Conservation (phyloP, 2,113 vertebrate genomes). For the Oxyura jamaicensis region DNA sequence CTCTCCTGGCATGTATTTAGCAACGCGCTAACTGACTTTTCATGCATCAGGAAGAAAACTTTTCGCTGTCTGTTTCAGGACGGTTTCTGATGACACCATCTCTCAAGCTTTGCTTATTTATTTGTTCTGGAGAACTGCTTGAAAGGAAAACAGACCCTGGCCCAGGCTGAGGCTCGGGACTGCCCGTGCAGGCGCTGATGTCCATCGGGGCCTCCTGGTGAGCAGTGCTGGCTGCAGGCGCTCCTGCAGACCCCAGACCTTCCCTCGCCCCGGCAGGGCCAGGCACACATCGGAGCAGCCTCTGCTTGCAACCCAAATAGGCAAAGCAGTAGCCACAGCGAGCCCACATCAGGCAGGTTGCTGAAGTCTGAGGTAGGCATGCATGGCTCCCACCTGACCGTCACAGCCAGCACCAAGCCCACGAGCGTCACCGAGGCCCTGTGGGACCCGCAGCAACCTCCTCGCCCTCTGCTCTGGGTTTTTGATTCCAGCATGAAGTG, state of each 20-base stretch:
- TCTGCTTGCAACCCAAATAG: not conserved
- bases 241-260: not conserved
- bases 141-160: not conserved
- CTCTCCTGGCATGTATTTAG: constrained; percentile 30
- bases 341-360: not conserved
- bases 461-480: not conserved
- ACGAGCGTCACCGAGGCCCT: rapidly evolving
- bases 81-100: not conserved
- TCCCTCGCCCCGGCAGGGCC: rapidly evolving
- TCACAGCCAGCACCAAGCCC: not conserved
- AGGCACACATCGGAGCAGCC: not conserved
- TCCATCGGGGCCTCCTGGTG: not conserved
- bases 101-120: not conserved
- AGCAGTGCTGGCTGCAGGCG: rapidly evolving
- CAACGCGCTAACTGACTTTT: constrained; percentile 1
- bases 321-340: constrained; percentile 24
- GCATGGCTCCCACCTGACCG: constrained; percentile 23
- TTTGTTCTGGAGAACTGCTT: not conserved
- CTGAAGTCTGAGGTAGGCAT: not conserved
- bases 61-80: not conserved
- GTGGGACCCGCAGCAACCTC: not conserved
- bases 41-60: constrained; percentile 6
- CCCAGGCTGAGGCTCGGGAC: not conserved
- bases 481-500: not conserved
- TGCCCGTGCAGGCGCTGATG: not conserved